Evolutionary conservation across 2,797 vertebrate species (phyloP), one percentile per base, ranked within the genome.

Genomic region (Miopithecus talapoin): DNA sequence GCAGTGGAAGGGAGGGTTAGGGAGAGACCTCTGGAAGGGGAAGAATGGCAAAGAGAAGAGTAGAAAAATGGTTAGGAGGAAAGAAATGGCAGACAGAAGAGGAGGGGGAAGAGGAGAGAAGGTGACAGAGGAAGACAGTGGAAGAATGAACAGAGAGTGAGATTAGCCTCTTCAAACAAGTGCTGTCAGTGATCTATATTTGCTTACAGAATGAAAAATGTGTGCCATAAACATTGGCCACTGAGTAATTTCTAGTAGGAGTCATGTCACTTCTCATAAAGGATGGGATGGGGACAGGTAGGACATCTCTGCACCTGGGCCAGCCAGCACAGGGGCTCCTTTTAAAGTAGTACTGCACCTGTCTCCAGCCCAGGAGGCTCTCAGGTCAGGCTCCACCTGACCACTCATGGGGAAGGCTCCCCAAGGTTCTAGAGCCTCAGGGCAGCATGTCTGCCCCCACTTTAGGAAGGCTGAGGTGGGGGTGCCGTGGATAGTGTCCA

Each of bases 171-270:
- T 84, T 83, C 95, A 81, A 93, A 96, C 98, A 97, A 57, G 50
- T 68, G 87, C 97, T 98, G 96, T 98, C 97, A 94, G 98, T 98
- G 98, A 98, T 98, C 98, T 98, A 85, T 98, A 98, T 98, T 98
- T 98, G 98, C 98, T 98, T 98, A 98, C 98, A 98, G 98, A 96
- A 98, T 98, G 98, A 98, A 98, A 98, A 99, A 99, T 98, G 98
- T 85, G 94, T 91, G 97, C 98, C 97, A 98, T 98, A 98, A 99
- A 98, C 98, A 98, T 85, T 85, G 85, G 96, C 91, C 98, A 89
- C 8, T 4, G 95, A 98, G 98, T 98, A 97, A 98, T 98, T 98
- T 98, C 98, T 97, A 75, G 53, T 8, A 97, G 59, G 85, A 97
- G 98, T 85, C 75, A 1, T 98, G 98, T 98, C 98, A 96, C 81